Evolutionary conservation across 2,797 vertebrate species (phyloP).

Genomic region (Muraenolepis orangiensis): DNA sequence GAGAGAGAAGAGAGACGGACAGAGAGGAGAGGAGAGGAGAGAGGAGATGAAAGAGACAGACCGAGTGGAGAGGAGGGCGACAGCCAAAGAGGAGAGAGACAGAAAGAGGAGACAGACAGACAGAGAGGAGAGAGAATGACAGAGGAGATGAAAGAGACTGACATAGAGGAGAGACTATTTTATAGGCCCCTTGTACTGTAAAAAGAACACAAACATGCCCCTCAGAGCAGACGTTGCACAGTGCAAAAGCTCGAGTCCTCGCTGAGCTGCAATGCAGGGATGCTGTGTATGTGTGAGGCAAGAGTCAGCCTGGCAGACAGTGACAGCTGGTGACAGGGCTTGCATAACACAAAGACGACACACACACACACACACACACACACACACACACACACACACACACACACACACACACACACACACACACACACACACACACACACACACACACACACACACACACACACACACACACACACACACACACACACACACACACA

Average conservation of each 20-base stretch:
- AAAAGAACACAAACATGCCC: background rate
- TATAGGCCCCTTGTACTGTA: no score
- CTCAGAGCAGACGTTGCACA: conserved; percentile 7
- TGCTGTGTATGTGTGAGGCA: no score
- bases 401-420: conserved; percentile 18
- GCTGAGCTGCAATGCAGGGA: conserved; percentile 36
- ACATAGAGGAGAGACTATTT: background rate
- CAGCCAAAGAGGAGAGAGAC: no score
- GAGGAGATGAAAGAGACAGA: no score
- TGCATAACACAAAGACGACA: background rate
- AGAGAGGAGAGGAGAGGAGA: no score
- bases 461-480: conserved; percentile 8
- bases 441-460: conserved; percentile 12
- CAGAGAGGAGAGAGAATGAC: conserved; percentile 30
- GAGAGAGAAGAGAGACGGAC: conserved; percentile 21
- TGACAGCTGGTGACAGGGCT: conserved; percentile 55
- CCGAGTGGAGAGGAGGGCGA: no score
- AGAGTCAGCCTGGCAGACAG: conserved; percentile 46
- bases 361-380: conserved; percentile 16
- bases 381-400: conserved; percentile 1
- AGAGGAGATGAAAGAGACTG: conserved; percentile 27
- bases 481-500: conserved; percentile 1
- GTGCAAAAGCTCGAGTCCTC: conserved; percentile 36
- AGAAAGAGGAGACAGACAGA: conserved; percentile 31
- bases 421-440: conserved; percentile 3